Base-by-base conservation (phyloP, 2,797 vertebrate species). In the Molossus alvarezi region DNA sequence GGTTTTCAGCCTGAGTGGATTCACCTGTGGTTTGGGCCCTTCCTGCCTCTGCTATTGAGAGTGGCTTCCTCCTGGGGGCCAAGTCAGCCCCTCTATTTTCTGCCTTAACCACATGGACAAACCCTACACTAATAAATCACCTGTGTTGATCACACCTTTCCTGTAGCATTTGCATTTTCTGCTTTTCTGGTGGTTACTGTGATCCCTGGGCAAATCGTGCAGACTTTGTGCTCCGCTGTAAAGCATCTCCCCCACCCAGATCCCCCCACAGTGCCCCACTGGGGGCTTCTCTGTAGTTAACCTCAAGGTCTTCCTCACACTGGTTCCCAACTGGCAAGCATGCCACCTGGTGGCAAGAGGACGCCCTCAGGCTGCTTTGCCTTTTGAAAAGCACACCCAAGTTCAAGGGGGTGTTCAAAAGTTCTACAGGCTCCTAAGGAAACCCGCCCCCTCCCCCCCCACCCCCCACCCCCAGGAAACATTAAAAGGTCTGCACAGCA, bases 271-370 rank as follows among this genome's bases (percentile, higher is more conserved):
- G 1, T 0, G 48, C 14, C 73, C 65, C 23, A 1, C 10, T 0
- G 1, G 67, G 77, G 45, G n/a, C 41, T 10, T 53, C 33, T 3
- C 41, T 15, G 6, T 5, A 23, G 27, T 12, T 17, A 21, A 41
- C n/a, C 80, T 37, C 58, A 13, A 45, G 13, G 6, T 18, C n/a
- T 27, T 45, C 33, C 37, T 80, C 37, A 37, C 8, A 1, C 55
- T 1, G 2, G 15, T 29, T 69, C 45, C 58, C 6, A 2, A 90
- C 29, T 96, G 76, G 62, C 51, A 89, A 96, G 84, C 41, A n/a
- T 69, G 80, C 95, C 92, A 69, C 72, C 79, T 87, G 82, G 64
- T 90, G 95, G 90, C 93, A 57, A 27, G 18, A 90, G 53, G 81
- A 57, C 0, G 23, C 76, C 82, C 79, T 80, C 2, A 0, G 48